A percentile compares a stretch with the other conserved stretches of the same genome.
These are phyloP conservation scores for Penelope pileata DNA, from an alignment of 2,113 vertebrate genomes.

Conservation along the genomic window DNA sequence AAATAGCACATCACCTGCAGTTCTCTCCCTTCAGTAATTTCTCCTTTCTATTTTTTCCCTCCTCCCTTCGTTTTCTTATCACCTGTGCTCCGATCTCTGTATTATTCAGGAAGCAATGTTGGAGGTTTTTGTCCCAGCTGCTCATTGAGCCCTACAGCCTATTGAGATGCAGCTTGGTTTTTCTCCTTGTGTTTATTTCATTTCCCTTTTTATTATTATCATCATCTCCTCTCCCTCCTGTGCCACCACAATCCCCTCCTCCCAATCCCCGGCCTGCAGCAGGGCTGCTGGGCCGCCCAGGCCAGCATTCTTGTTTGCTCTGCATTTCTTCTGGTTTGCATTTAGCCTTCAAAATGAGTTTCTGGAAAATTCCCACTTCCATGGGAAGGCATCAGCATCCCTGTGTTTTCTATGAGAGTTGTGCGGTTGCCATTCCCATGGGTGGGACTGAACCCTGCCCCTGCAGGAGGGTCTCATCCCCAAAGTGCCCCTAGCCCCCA, in stretches of 20 bases:
- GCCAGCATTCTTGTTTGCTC: background rate
- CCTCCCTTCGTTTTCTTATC: background rate
- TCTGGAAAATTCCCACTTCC: background rate
- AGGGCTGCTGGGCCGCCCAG: background rate
- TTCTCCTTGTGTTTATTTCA: background rate
- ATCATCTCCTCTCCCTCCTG: background rate
- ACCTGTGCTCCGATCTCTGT: background rate
- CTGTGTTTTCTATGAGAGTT: background rate
- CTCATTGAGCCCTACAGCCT: background rate
- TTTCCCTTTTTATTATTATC: background rate
- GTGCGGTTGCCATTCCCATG: background rate
- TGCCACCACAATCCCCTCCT: background rate
- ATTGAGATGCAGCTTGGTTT: background rate
- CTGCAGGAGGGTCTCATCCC: background rate
- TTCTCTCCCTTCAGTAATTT: conserved; percentile 35
- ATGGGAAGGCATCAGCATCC: no score
- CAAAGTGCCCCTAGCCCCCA: no score
- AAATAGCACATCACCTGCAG: conserved; percentile 48
- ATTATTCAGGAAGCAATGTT: background rate
- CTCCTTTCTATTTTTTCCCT: background rate
- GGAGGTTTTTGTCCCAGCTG: background rate
- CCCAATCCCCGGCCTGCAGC: rapidly evolving
- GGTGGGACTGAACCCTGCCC: background rate
- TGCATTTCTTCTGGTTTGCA: background rate
- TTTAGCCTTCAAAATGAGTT: background rate